Base-by-base conservation (phyloP, 2,797 vertebrate species). In the Pangasius krempfi region DNA sequence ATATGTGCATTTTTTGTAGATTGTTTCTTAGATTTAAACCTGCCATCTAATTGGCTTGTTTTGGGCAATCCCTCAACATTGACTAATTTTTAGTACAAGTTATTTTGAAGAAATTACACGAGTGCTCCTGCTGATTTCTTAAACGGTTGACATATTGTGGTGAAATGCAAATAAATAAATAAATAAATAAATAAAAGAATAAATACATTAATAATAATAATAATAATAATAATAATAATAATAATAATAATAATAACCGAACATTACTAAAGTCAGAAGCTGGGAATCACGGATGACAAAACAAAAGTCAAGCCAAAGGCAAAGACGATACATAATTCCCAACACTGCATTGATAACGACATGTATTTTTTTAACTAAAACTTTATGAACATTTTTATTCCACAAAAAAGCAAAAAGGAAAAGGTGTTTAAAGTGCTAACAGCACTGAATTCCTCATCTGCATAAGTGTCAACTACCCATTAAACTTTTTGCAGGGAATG, bases 111-210 rank as follows among this genome's bases (percentile, higher is more conserved):
- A 66, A 84, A 86, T 40, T 52, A 73, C 20, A 37, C 83, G 52
- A 30, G 2, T 25, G 50, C 22, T 20, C 3, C 37, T 52, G 40
- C 30, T 87, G 44, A 13, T 84, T 85, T 56, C 40, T 72, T 85
- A 60, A 90, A 87, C 22, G 30, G 70, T 44, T 88, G 44, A 88
- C 81, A 89, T 86, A 80, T 79, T 88, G 85, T 64, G 14, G 10
- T 54, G 25, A 79, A 54, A 54, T 80, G 8, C 33, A 72, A 81
- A 60, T 33, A 81, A 58, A 16, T 5, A 40, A 76, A 78, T 84
- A 76, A 66, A 27, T 33, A 22, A 75, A 87, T 37, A 58, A 40
- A 40, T 40, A 44, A 47, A 47, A 47, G 12, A 82, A 87, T 40
- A 60, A 64, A 72, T 2, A 40, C n/a, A 81, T 64, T 50, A 76